Evolutionary conservation across 2,797 vertebrate genomes (phyloP), one percentile per base, ranked within the genome.

Genomic region (Onychomys arenicola): DNA sequence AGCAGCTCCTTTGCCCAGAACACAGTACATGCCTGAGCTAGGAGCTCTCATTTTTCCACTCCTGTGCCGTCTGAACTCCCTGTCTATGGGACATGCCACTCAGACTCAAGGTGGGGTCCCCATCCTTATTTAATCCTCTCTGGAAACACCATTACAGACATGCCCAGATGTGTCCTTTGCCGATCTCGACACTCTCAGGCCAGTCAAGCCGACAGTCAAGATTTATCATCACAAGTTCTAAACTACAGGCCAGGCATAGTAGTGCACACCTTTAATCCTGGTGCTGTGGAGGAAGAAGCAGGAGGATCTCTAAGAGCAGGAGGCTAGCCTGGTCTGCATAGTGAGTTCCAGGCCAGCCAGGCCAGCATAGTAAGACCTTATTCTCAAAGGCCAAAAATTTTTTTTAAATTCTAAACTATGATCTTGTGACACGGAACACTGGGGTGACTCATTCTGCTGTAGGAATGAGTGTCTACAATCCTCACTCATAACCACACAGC

Each of bases 391-490:
- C 16, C 55, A 9, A 17, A 71, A 37, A 14, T 12, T 2, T 1
- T 40, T 25, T 59, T 49, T 14, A 2, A n/a, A 77, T 63, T 61
- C 29, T 77, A 61, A 77, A 37, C 7, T 59, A 49, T 2, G 11
- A 99, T 91, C 98, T 99, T 91, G 98, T 99, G 96, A 99, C 94
- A 59, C 98, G 98, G 23, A 99, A 98, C 93, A 99, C 98, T 73
- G 99, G 34, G 40, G 99, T 98, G 99, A 99, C 99, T 98, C 99
- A 98, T 97, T 99, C 99, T 81, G 98, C 99, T 94, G 97, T 99
- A 99, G 98, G 99, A 25, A 65, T 96, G 98, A 95, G 99, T 96
- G 99, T 99, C 97, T 98, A 97, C n/a, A 99, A 98, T 0, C 97
- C 96, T 99, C 98, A 93, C 99, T 99, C 34, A 99, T 97, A 96